Conservation (phyloP, 2,888 invertebrate genomes). For the Pterostichus niger region DNA sequence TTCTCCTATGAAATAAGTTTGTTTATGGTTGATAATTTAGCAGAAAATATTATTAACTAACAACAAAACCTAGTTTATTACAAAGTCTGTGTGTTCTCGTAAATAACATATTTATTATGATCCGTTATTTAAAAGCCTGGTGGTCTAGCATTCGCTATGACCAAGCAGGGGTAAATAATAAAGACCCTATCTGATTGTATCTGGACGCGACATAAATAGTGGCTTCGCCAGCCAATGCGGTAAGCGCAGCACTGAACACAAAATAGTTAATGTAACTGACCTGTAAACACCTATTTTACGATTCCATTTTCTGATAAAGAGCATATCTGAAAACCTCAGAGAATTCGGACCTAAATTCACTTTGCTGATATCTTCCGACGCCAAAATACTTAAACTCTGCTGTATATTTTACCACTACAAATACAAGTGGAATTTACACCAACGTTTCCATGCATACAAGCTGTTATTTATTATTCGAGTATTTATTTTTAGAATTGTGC, state of each 20-base stretch:
- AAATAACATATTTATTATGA: constrained; percentile 45
- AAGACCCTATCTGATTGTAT: constrained; percentile 37
- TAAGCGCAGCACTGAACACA: constrained; percentile 20
- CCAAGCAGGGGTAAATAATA: constrained; percentile 34
- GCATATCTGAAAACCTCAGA: constrained; percentile 61
- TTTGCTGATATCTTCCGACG: constrained; percentile 24
- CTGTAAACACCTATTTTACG: constrained; percentile 59
- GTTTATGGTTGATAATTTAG: neutral
- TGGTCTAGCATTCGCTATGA: constrained; percentile 4
- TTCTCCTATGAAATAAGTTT: neutral
- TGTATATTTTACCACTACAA: constrained; percentile 28
- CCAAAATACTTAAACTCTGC: constrained; percentile 27
- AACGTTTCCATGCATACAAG: too few relatives aligned
- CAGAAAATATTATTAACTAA: constrained; percentile 1
- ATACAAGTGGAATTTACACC: neutral
- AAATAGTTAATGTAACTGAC: constrained; percentile 58
- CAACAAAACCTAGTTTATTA: neutral
- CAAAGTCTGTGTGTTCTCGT: neutral
- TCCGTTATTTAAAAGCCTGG: constrained; percentile 3
- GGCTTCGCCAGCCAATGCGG: constrained; percentile 38
- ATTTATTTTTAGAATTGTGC: neutral
- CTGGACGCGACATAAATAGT: constrained; percentile 41
- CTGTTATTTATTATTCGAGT: too few relatives aligned
- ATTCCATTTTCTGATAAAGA: constrained; percentile 62
- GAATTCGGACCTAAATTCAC: constrained; percentile 51